Percentiles rank a stretch among this genome's conserved stretches.
phyloP scores from a whole-genome alignment of 2,113 vertebrate species.

The Stictonetta naevosa region DNA sequence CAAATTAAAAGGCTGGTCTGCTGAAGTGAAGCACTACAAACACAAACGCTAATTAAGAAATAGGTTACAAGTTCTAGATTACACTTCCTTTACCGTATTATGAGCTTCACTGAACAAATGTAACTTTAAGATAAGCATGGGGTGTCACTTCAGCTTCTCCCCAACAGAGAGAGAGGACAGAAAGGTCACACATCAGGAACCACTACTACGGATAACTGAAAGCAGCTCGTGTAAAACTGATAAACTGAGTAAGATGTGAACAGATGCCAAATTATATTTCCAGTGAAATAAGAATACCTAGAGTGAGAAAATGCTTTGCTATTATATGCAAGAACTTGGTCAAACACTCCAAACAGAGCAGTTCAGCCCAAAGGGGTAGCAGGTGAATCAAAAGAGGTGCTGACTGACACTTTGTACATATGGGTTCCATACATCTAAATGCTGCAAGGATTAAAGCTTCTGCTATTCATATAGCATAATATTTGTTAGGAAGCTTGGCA shows the following conservation, averaged over 20 bases:
- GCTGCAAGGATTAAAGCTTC: background rate
- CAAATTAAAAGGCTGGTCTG: no score
- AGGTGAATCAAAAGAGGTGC: background rate
- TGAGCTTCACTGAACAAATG: background rate
- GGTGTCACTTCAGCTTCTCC: background rate
- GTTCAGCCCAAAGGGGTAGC: background rate
- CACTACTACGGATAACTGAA: background rate
- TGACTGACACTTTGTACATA: background rate
- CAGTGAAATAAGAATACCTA: background rate
- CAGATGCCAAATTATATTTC: background rate
- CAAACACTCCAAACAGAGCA: background rate
- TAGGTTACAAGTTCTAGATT: background rate
- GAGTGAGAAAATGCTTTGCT: background rate
- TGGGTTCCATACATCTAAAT: accelerated
- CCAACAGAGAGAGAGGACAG: background rate
- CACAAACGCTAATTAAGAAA: background rate
- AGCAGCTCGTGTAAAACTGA: background rate
- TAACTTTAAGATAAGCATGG: background rate
- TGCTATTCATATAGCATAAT: background rate
- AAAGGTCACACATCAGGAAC: background rate
- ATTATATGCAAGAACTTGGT: background rate
- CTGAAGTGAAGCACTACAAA: no score
- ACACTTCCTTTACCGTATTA: background rate
- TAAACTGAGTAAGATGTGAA: background rate
- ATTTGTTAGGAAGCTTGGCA: background rate